Percentiles rank a stretch among this genome's conserved stretches.
These are phyloP conservation scores for Metridium senile DNA, from an alignment of 92 coral and sea anemone genomes.

Conservation along the genomic window DNA sequence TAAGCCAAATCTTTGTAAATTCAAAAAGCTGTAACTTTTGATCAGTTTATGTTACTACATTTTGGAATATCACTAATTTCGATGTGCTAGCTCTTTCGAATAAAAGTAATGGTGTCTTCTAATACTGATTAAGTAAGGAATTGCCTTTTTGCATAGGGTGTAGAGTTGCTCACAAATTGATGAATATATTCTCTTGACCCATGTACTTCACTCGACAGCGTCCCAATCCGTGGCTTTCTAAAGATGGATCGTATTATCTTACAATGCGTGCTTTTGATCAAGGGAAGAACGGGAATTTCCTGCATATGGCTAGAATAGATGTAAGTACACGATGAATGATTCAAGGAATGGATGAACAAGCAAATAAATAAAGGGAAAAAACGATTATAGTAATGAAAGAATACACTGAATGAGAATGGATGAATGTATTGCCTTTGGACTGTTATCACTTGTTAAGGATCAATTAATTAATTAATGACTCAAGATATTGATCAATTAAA, in stretches of 20 bases:
- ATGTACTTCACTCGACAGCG: constrained; percentile 41
- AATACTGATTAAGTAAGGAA: no score
- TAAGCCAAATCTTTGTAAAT: no score
- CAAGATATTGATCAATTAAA: background rate
- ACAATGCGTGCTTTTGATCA: constrained; percentile 64
- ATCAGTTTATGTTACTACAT: no score
- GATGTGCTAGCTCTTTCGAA: no score
- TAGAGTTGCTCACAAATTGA: no score
- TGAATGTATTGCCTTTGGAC: background rate
- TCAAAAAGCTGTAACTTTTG: no score
- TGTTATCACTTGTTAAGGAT: constrained; percentile 1
- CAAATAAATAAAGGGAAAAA: constrained; percentile 10
- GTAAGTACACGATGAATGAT: constrained; percentile 20
- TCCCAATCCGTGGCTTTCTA: constrained; percentile 66
- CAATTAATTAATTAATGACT: no score
- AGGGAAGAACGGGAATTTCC: constrained; percentile 58
- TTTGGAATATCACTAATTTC: no score
- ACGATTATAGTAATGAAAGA: background rate
- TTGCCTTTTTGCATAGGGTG: no score
- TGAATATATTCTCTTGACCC: no score
- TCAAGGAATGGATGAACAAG: background rate
- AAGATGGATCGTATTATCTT: constrained; percentile 63
- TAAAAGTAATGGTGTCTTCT: no score
- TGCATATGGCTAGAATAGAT: constrained; percentile 73
- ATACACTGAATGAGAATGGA: no score